phyloP scores from a whole-genome alignment of 1,140 invertebrate genomes.

The Lepidurus arcticus region DNA sequence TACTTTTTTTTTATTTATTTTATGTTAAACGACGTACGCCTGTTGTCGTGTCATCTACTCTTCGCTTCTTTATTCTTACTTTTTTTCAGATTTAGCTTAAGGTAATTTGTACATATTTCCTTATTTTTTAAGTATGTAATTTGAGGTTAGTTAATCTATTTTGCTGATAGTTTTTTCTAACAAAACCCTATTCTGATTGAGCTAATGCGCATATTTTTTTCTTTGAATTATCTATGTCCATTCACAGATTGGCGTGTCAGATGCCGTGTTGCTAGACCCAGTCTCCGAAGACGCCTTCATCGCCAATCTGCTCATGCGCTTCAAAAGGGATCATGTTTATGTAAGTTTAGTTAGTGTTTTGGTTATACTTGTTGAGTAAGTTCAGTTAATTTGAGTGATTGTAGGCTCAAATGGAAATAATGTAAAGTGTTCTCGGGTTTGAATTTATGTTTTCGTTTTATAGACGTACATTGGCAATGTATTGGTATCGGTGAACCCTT shows the following conservation, averaged over 20 bases:
- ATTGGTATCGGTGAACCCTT: slow-evolving; percentile 70
- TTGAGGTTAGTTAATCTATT: no score
- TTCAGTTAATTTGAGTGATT: no score
- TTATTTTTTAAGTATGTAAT: no score
- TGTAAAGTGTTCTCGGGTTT: neutral
- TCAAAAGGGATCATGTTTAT: slow-evolving; percentile 71
- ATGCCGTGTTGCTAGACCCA: slow-evolving; percentile 66
- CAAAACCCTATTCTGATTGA: no score
- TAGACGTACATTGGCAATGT: slow-evolving; percentile 66
- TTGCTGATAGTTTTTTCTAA: no score
- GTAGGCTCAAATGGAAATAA: no score
- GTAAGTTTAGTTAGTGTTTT: slow-evolving; percentile 48
- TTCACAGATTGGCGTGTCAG: slow-evolving; percentile 59
- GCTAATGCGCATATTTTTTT: neutral
- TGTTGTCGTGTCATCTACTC: no score
- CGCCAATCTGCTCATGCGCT: slow-evolving; percentile 65
- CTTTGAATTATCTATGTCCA: slow-evolving; percentile 4
- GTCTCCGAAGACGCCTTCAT: slow-evolving; percentile 68
- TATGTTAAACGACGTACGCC: no score
- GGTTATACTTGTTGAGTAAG: neutral
- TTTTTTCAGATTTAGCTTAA: no score
- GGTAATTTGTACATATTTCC: no score
- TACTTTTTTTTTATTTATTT: neutral
- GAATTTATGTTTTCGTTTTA: slow-evolving; percentile 39
- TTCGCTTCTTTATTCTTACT: no score